phyloP scores from a whole-genome alignment of 1,140 invertebrate genomes.

The Ctenoplectra terminalis region DNA sequence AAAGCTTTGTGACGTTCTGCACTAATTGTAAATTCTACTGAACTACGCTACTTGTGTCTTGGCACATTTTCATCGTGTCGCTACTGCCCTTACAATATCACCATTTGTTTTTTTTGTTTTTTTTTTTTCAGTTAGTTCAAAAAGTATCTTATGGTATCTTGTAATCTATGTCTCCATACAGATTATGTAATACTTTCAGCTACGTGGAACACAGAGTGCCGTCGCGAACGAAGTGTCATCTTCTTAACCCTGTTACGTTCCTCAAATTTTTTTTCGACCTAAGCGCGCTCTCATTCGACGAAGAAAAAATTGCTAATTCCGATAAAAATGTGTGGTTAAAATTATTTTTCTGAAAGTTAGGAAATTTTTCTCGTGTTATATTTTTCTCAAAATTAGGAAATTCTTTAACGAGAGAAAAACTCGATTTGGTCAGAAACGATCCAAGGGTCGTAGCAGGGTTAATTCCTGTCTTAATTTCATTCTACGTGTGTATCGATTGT shows the following conservation, averaged over 20 bases:
- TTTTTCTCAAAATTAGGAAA: too few species aligned
- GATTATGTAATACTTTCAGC: constrained; percentile 27
- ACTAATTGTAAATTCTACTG: constrained; percentile 32
- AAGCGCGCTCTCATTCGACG: too few species aligned
- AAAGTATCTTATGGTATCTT: background rate
- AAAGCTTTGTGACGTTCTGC: constrained; percentile 29
- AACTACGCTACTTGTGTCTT: constrained; percentile 40
- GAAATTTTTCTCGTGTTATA: too few species aligned
- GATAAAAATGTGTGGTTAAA: too few species aligned
- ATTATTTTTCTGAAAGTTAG: background rate
- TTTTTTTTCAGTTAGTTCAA: background rate
- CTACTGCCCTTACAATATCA: constrained; percentile 37
- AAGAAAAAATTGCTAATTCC: too few species aligned
- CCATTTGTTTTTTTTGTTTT: constrained; percentile 4
- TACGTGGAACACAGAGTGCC: background rate
- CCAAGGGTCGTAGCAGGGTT: too few species aligned
- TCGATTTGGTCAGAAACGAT: too few species aligned
- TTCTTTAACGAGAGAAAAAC: too few species aligned
- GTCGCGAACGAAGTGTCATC: background rate
- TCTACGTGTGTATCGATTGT: background rate
- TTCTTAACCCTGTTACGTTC: too few species aligned
- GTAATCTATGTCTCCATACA: constrained; percentile 11
- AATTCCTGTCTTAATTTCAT: too few species aligned
- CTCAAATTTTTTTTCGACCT: too few species aligned
- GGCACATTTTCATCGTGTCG: constrained; percentile 53